Evolutionary conservation across 2,888 invertebrate genomes (phyloP).

Genomic region (Poecilobothrus nobilitatus): DNA sequence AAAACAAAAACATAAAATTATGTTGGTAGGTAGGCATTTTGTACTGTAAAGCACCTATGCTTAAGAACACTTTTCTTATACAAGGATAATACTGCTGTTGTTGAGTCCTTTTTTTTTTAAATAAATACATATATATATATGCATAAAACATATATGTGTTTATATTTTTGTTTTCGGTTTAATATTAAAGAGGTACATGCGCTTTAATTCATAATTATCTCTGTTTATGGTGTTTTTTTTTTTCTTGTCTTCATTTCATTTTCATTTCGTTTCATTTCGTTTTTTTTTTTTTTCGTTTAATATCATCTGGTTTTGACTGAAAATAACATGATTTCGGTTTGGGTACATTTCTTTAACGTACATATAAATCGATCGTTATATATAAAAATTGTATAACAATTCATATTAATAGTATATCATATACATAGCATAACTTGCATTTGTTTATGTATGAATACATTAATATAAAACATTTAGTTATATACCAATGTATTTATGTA

Average conservation of each 20-base stretch:
- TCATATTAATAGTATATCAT: neutral
- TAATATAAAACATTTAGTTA: neutral
- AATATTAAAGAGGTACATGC: neutral
- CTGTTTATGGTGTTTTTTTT: neutral
- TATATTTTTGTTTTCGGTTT: neutral
- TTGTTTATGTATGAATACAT: neutral
- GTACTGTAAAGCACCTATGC: neutral
- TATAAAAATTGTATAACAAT: too few species aligned
- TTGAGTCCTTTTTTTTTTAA: neutral
- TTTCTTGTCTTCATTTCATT: too few species aligned
- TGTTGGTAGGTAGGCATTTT: neutral
- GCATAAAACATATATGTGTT: neutral
- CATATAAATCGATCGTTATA: too few species aligned
- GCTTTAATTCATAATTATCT: neutral
- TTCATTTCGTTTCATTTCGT: too few species aligned
- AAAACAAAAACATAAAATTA: neutral
- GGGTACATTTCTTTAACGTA: too few species aligned
- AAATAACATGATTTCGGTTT: neutral
- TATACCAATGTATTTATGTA: neutral
- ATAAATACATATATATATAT: neutral
- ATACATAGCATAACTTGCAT: neutral
- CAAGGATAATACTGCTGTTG: conserved; percentile 4
- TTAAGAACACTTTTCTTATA: neutral
- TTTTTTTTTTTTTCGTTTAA: neutral
- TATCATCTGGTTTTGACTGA: conserved; percentile 6